These are phyloP conservation scores for Spinus olivaceus DNA, from an alignment of 2,797 vertebrate species.

Conservation along the genomic window DNA sequence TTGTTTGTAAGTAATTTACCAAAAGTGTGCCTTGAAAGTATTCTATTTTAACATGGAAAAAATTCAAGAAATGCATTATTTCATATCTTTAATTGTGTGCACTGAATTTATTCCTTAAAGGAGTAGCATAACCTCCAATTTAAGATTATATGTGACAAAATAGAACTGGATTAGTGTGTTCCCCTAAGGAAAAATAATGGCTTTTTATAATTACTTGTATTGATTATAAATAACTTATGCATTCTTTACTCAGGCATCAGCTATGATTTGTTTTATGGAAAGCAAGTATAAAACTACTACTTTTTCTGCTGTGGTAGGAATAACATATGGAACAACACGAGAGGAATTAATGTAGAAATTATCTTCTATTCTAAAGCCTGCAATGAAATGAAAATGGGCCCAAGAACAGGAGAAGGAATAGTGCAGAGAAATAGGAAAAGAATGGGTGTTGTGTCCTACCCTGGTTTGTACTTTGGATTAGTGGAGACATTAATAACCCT, in stretches of 20 bases:
- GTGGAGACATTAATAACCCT: constrained; percentile 2
- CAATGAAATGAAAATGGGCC: background rate
- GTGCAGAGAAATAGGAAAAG: background rate
- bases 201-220: background rate
- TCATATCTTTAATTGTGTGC: background rate
- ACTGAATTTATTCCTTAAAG: background rate
- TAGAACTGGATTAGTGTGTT: background rate
- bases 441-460: background rate
- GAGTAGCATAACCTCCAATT: background rate
- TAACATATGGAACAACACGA: background rate
- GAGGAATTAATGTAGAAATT: background rate
- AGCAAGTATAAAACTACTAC: background rate
- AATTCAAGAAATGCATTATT: background rate
- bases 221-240: background rate
- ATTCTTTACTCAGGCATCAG: background rate
- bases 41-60: background rate
- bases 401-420: background rate
- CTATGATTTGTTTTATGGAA: background rate
- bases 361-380: background rate
- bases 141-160: background rate
- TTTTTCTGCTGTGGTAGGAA: background rate
- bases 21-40: background rate
- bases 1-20: background rate
- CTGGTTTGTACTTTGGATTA: constrained; percentile 43
- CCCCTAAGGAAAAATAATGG: background rate